Conservation (phyloP, 35 echinoderm and acorn worm species). For the Acanthaster planci region DNA sequence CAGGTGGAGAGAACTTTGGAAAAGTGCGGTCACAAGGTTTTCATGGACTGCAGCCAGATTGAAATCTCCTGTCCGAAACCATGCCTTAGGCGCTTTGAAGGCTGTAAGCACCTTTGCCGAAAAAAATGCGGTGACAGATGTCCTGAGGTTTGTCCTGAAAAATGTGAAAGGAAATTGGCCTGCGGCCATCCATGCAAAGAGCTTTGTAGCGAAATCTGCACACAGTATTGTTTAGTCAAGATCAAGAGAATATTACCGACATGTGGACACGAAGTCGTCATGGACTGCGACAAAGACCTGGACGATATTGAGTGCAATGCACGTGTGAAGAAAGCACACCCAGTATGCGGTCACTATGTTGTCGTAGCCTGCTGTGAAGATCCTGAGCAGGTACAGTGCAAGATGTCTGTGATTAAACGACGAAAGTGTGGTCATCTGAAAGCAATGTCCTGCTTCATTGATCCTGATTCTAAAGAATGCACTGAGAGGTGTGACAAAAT, state of each 20-base stretch:
- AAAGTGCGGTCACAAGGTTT: too few species aligned
- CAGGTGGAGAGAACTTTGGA: too few species aligned
- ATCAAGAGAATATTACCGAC: not conserved
- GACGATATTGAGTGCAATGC: not conserved
- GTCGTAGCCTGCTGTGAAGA: not conserved
- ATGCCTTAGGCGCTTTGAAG: not conserved
- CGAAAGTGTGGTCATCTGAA: not conserved
- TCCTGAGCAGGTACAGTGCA: too few species aligned
- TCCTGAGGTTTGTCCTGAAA: not conserved
- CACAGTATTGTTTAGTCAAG: not conserved
- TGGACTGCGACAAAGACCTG: not conserved
- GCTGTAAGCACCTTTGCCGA: too few species aligned
- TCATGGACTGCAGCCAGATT: too few species aligned
- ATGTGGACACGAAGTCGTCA: conserved; percentile 13
- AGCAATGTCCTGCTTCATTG: too few species aligned
- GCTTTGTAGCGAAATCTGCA: conserved; percentile 21
- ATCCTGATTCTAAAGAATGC: too few species aligned
- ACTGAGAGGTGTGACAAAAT: not conserved
- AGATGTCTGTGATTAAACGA: not conserved
- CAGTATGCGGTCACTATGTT: not conserved
- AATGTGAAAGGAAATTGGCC: not conserved
- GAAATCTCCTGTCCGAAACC: not conserved
- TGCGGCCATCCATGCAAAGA: conserved; percentile 21
- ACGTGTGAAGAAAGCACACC: not conserved
- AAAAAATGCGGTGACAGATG: too few species aligned